Evolutionary conservation across 2,113 vertebrate genomes (phyloP).

Genomic region (Albula glossodonta): DNA sequence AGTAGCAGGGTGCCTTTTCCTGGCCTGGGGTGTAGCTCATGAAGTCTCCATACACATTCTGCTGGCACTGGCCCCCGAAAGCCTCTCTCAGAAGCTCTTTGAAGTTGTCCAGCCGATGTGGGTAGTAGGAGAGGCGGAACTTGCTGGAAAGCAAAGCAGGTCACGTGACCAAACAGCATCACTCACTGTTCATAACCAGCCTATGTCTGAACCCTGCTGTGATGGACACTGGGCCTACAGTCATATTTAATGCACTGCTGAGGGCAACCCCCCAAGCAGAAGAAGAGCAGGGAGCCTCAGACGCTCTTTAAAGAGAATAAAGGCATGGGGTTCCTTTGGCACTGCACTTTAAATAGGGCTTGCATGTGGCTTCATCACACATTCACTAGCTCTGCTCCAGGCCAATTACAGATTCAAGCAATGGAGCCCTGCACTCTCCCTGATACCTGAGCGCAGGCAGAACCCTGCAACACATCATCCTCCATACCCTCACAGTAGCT

Average conservation of each 20-base stretch:
- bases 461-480: too few relatives aligned
- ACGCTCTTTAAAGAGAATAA: too few relatives aligned
- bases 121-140: slow-evolving; percentile 94
- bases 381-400: too few relatives aligned
- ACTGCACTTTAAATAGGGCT: too few relatives aligned
- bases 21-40: slow-evolving; percentile 77
- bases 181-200: not conserved
- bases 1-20: slow-evolving; percentile 83
- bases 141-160: slow-evolving; percentile 70
- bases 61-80: slow-evolving; percentile 82
- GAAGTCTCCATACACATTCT: slow-evolving; percentile 88
- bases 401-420: too few relatives aligned
- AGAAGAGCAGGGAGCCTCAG: not conserved
- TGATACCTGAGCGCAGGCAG: too few relatives aligned
- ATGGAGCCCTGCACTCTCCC: too few relatives aligned
- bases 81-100: slow-evolving; percentile 77
- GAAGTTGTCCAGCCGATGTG: slow-evolving; percentile 85
- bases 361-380: too few relatives aligned
- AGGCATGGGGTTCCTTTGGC: too few relatives aligned
- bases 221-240: not conserved
- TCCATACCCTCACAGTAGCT: too few relatives aligned
- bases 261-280: not conserved
- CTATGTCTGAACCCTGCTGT: not conserved
- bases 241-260: too few relatives aligned
- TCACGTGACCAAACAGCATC: not conserved